Conservation (phyloP, 2,888 invertebrate species). For the Ochropacha duplaris region DNA sequence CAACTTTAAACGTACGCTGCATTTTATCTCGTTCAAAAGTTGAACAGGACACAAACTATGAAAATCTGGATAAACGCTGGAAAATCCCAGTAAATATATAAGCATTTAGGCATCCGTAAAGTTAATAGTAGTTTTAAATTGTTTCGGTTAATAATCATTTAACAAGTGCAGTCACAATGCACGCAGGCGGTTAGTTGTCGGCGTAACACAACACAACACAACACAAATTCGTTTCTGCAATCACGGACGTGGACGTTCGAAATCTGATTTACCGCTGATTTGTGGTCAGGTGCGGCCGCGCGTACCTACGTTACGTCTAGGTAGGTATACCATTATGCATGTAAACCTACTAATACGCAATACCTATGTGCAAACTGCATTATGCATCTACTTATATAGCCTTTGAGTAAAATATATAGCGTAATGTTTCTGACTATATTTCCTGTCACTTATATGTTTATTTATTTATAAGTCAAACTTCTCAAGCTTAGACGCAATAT, state of each 20-base stretch:
- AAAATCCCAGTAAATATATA: background rate
- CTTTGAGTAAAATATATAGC: too few relatives aligned
- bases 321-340: slow-evolving; percentile 2
- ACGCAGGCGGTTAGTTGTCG: slow-evolving; percentile 44
- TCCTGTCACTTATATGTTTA: background rate
- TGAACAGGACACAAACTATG: background rate
- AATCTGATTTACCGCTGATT: slow-evolving; percentile 80
- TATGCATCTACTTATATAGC: background rate
- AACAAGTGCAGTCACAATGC: slow-evolving; percentile 29
- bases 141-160: slow-evolving; percentile 10
- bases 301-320: slow-evolving; percentile 14
- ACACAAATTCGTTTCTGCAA: slow-evolving; percentile 70
- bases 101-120: background rate
- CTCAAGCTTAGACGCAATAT: background rate
- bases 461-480: background rate
- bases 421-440: background rate
- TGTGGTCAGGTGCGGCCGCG: slow-evolving; percentile 58
- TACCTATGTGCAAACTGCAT: background rate
- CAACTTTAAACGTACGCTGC: background rate
- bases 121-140: background rate
- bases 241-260: slow-evolving; percentile 68
- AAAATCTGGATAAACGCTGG: background rate
- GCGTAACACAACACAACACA: slow-evolving; percentile 48
- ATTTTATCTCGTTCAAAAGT: slow-evolving; percentile 1
- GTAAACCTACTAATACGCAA: background rate